Evolutionary conservation across 2,113 vertebrate genomes (phyloP).

Genomic region (Crypturellus undulatus): DNA sequence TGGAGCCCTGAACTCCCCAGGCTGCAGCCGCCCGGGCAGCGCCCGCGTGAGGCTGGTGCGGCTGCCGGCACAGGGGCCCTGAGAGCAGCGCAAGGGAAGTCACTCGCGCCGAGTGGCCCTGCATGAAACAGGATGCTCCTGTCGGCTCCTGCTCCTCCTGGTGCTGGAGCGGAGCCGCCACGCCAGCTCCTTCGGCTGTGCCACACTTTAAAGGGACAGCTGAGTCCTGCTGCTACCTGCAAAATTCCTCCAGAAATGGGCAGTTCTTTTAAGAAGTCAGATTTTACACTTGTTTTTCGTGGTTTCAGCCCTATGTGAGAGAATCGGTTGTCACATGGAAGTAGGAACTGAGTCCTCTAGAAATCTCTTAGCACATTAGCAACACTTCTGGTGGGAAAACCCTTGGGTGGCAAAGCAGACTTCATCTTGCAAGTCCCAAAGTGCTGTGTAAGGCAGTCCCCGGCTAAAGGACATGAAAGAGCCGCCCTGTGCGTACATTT

Average conservation of each 20-base stretch:
- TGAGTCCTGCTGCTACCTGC: background rate
- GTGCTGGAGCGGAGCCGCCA: fast-evolving
- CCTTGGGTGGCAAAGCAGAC: background rate
- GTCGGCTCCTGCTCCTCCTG: background rate
- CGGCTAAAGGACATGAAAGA: background rate
- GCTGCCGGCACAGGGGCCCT: background rate
- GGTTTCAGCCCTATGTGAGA: background rate
- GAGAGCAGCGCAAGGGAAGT: fast-evolving
- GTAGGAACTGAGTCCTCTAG: background rate
- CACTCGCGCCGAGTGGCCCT: background rate
- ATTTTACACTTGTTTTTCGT: background rate
- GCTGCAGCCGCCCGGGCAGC: background rate
- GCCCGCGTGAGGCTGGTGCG: background rate
- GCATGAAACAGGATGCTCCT: background rate
- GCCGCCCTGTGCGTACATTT: background rate
- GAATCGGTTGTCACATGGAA: background rate
- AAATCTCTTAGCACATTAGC: background rate
- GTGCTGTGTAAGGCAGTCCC: background rate
- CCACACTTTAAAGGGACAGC: background rate
- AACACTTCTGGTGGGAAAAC: background rate
- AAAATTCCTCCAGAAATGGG: background rate
- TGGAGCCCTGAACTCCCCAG: background rate
- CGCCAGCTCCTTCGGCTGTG: background rate
- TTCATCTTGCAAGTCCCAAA: background rate
- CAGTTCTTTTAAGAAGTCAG: background rate